These are phyloP conservation scores for Drosophila tropicalis DNA, from an alignment of 1,140 invertebrate genomes.

Conservation along the genomic window DNA sequence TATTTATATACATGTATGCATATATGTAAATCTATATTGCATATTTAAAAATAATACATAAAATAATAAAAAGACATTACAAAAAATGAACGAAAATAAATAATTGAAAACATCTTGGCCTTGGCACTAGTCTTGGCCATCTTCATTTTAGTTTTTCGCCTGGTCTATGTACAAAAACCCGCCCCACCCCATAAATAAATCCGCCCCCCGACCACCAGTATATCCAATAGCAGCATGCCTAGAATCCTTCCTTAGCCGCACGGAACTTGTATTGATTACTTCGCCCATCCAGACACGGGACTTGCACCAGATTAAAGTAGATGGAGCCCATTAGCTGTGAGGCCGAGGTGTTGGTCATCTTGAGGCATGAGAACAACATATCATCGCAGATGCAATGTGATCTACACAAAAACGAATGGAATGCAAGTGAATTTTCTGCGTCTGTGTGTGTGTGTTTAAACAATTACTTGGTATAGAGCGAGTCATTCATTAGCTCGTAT, in stretches of 20 bases:
- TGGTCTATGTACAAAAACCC: slow-evolving; percentile 34
- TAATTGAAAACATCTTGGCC: slow-evolving; percentile 34
- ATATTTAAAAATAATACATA: slow-evolving; percentile 20
- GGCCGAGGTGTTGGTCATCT: slow-evolving; percentile 87
- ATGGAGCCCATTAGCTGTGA: slow-evolving; percentile 92
- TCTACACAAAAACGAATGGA: slow-evolving; percentile 64
- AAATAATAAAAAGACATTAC: slow-evolving; percentile 11
- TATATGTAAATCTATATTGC: not conserved
- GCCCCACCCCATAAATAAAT: not conserved
- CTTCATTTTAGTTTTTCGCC: not conserved
- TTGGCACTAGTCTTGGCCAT: too few relatives aligned
- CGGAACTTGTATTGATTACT: slow-evolving; percentile 73
- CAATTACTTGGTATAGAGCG: slow-evolving; percentile 91
- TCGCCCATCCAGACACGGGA: slow-evolving; percentile 88
- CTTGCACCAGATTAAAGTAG: slow-evolving; percentile 93
- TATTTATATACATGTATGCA: slow-evolving; percentile 27
- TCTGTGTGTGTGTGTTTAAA: not conserved
- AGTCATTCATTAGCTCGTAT: slow-evolving; percentile 93
- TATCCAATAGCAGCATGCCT: slow-evolving; percentile 2
- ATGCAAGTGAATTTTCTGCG: too few relatives aligned
- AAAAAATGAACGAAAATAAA: slow-evolving; percentile 41
- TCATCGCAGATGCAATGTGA: slow-evolving; percentile 94
- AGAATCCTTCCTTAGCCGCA: slow-evolving; percentile 78
- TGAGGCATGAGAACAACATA: slow-evolving; percentile 91
- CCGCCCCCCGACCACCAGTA: too few relatives aligned